Evolutionary conservation across 1,140 invertebrate genomes (phyloP), one percentile per base, ranked within the genome.

Genomic region (Drosophila lacertosa): DNA sequence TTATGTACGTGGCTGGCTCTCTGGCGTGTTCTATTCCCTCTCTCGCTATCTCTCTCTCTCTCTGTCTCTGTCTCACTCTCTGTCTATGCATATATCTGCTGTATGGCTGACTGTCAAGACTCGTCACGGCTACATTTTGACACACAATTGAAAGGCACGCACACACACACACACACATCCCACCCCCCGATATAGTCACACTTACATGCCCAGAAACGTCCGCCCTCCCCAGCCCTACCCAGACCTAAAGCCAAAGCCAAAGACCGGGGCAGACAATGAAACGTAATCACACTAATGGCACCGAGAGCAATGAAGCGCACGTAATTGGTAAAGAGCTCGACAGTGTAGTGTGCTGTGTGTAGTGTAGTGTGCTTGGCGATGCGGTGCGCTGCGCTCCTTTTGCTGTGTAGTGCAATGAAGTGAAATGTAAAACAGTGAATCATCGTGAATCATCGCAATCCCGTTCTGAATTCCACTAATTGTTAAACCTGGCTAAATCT

Each of bases 231-330:
- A 11, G 20, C 16, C 65, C 32, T 45, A 20, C 11, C 59, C 74
- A 70, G 35, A 58, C 40, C 57, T 62, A 55, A 70, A 48, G 39
- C 32, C 45, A 24, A 39, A 76, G 68, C 60, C 67, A 51, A 39
- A 59, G 78, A 77, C 78, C 65, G 69, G 63, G 63, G 71, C 82
- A 88, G 83, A 88, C 82, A 88, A 88, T 88, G 82, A 88, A 88
- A 89, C 82, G 82, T 88, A 88, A 88, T 88, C 82, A 88, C 82
- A 88, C 82, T 88, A 88, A 88, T 88, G 82, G 82, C 83, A 82
- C 83, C 82, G 66, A 77, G 74, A 89, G 82, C 82, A 88, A 88
- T 88, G 82, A 88, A 88, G 82, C 83, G 83, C 83, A 88, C 83
- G 83, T 88, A 88, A 88, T 88, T 88, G 82, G 82, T 88, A 88